Conservation (phyloP, 1,140 invertebrate species). For the Probaryconus sp. region DNA sequence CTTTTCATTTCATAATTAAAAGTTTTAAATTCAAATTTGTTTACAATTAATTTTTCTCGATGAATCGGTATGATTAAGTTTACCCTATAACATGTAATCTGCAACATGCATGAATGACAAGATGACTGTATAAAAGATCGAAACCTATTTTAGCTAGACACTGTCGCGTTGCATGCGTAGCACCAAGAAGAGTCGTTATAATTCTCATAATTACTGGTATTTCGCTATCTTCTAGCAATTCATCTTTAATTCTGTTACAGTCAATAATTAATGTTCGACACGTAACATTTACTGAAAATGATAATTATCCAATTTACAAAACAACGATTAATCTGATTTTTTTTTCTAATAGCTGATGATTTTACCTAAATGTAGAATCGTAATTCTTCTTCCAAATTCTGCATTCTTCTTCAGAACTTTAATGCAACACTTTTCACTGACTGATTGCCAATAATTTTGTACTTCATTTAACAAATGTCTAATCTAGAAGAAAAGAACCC, state of each 20-base stretch:
- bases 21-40: too few relatives aligned
- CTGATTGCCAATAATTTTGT: conserved; percentile 28
- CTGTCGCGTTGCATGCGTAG: conserved; percentile 8
- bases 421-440: conserved; percentile 29
- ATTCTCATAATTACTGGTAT: background rate
- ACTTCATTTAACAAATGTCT: conserved; percentile 28
- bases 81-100: conserved; percentile 21
- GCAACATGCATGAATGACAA: conserved; percentile 27
- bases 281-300: conserved; percentile 22
- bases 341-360: too few relatives aligned
- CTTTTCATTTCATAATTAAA: too few relatives aligned
- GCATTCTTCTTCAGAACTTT: conserved; percentile 23
- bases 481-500: conserved; percentile 18
- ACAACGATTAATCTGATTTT: too few relatives aligned
- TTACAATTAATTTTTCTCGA: too few relatives aligned
- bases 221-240: background rate
- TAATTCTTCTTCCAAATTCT: conserved; percentile 21
- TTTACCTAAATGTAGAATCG: conserved; percentile 24
- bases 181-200: background rate
- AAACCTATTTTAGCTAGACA: conserved; percentile 30
- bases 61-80: too few relatives aligned
- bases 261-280: conserved; percentile 32
- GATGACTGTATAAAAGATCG: conserved; percentile 17
- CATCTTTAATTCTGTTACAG: conserved; percentile 14
- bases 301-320: too few relatives aligned